Evolutionary conservation across 2,113 vertebrate genomes (phyloP), one percentile per base, ranked within the genome.

Genomic region (Myotis davidii): DNA sequence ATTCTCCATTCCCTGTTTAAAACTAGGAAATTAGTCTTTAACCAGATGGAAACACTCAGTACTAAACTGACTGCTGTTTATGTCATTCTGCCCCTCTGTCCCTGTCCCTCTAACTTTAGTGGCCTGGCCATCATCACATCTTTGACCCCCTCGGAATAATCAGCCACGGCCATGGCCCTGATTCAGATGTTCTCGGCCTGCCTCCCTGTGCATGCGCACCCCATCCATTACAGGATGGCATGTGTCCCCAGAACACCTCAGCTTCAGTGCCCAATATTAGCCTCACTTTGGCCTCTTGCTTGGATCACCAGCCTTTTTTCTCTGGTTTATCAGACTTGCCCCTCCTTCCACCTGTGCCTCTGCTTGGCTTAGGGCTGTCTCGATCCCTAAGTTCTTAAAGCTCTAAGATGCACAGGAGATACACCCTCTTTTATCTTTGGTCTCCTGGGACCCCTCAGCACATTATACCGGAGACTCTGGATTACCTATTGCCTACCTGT

Each of bases 11-110:
- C 39, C 21, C 25, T 69, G 90, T 88, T 88, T 56, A 70, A 39
- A 79, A 45, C n/a, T 39, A 82, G 65, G 37, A 93, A 95, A 65
- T 64, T 54, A 18, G 29, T 85, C 56, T 90, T 90, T 42, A 59
- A 23, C 17, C 59, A 42, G 39, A 50, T 64, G 72, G 48, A 87
- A 76, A 32, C 32, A 3, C 50, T 83, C 32, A 27, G 79, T 23
- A 5, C 34, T 17, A n/a, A 86, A 39, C 23, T 1, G 37, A 56
- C 85, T 32, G 39, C 67, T 50, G 17, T 79, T 76, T 32, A 45
- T 65, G 90, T 79, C 34, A 13, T 50, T 34, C 11, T 61, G 3
- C 52, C 21, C 21, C 12, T 83, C 61, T 42, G 39, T 88, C 52
- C 61, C 32, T 64, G 67, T 79, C 34, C 67, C 52, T 92, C 25